phyloP scores from a whole-genome alignment of 1,140 invertebrate species.

The Gryllus bimaculatus region DNA sequence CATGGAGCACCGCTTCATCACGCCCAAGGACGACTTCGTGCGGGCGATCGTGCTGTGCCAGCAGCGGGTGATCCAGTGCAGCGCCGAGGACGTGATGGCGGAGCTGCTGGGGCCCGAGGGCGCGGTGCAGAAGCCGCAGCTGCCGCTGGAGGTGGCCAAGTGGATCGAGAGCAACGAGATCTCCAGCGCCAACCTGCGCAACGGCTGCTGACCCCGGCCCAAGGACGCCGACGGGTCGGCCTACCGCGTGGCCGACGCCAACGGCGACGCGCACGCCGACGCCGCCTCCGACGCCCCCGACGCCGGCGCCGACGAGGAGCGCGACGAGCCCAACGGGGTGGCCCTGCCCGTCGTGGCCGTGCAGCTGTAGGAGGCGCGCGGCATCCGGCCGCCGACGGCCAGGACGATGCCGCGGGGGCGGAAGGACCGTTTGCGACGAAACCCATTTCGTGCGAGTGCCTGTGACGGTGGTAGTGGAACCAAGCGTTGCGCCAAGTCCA shows the following conservation, averaged over 20 bases:
- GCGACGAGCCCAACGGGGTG: neutral
- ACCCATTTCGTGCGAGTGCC: too few species aligned
- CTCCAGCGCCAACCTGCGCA: slow-evolving; percentile 48
- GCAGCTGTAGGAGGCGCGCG: neutral
- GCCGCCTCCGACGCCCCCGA: neutral
- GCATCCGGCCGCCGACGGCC: too few species aligned
- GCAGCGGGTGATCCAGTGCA: slow-evolving; percentile 62
- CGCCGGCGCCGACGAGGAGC: neutral
- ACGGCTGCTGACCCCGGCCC: slow-evolving; percentile 30
- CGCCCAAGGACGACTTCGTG: slow-evolving; percentile 63
- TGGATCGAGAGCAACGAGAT: slow-evolving; percentile 62
- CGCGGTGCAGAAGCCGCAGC: slow-evolving; percentile 42
- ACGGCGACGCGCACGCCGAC: neutral
- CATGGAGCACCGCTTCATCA: slow-evolving; percentile 79
- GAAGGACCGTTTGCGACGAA: too few species aligned
- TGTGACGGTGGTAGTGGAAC: too few species aligned
- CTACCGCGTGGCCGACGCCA: neutral
- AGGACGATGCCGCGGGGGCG: too few species aligned
- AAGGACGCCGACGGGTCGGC: slow-evolving; percentile 7
- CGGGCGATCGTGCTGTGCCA: slow-evolving; percentile 69
- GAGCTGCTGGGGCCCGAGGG: slow-evolving; percentile 29
- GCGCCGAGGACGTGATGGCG: slow-evolving; percentile 44
- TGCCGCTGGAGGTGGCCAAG: slow-evolving; percentile 41
- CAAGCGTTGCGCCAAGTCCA: too few species aligned
- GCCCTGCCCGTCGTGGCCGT: neutral